Conservation (phyloP, 2,888 invertebrate genomes). For the Nephrotoma guestfalica region DNA sequence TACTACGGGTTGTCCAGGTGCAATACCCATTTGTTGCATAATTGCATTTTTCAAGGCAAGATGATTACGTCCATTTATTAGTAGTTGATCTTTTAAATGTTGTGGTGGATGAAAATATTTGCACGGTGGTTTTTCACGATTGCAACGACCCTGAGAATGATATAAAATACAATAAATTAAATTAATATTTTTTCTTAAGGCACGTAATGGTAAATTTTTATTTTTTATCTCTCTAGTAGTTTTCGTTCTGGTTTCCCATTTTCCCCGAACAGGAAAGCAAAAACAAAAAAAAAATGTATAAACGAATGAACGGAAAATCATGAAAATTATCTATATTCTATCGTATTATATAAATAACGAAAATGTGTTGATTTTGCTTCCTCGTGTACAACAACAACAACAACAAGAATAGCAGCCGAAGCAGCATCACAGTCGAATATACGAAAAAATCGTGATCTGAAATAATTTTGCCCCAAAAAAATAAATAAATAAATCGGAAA, state of each 20-base stretch:
- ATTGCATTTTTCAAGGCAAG: conserved; percentile 96
- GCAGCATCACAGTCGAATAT: background rate
- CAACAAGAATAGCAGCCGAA: background rate
- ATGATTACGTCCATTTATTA: conserved; percentile 99
- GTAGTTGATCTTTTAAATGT: conserved; percentile 97
- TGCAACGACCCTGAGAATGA: conserved; percentile 89
- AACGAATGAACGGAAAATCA: background rate
- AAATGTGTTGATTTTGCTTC: background rate
- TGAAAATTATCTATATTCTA: background rate
- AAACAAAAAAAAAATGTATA: background rate
- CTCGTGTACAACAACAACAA: background rate
- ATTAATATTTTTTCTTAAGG: background rate
- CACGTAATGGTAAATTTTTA: background rate
- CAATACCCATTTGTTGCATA: conserved; percentile 91
- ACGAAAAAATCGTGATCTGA: background rate
- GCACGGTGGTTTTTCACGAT: conserved; percentile 99
- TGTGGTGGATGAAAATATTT: conserved; percentile 99
- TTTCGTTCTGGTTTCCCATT: background rate
- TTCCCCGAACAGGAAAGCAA: background rate
- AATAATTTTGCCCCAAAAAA: background rate
- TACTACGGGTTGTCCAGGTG: conserved; percentile 79
- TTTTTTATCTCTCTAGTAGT: background rate
- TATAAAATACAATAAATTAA: conserved; percentile 6
- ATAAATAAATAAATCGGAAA: background rate
- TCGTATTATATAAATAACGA: background rate